Base-by-base conservation (phyloP, 2,113 vertebrate species). In the Ginglymostoma cirratum region DNA sequence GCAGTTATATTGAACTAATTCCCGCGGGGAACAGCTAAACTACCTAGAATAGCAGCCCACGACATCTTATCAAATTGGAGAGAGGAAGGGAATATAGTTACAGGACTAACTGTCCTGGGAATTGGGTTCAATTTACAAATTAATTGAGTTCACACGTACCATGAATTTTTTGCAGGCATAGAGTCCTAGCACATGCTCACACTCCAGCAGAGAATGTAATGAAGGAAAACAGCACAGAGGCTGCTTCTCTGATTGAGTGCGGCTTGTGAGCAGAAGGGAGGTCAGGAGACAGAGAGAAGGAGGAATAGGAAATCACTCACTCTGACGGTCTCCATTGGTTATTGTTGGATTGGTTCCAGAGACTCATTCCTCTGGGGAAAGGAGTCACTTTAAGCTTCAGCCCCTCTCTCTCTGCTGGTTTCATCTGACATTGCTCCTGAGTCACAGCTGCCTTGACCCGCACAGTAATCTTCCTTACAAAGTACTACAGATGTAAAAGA, bases 221-320 rank as follows among this genome's bases (percentile, higher is more conserved):
- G 89, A 65, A n/a, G 61, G 17, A 34, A 90, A 65, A 4, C 52
- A 61, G 52, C 55, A n/a, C 27, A 30, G 89, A 92, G 65, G 30
- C 89, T n/a, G 89, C 61, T 65, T 92, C 89, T 67, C 34, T 93
- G 89, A 93, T 93, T 93, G 89, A 93, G 89, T 66, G 61, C 61
- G n/a, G 34, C 61, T 93, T 55, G 34, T 66, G 89, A 66, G 38
- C 55, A 6, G 55, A 65, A 34, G 55, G 48, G 66, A 93, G 89
- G 89, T 90, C 52, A n/a, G 30, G 45, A 90, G 24, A 61, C 4
- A 52, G 27, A 38, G 89, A 93, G 34, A 27, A 67, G 21, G 89
- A 93, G 55, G 61, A 66, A 66, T 34, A 21, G 30, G 0, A 93
- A 38, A 38, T 66, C 23, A 93, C 38, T 66, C 61, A 38, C 61